Percentiles rank a stretch among this genome's conserved stretches.
phyloP scores from a whole-genome alignment of 2,797 vertebrate genomes.

The Lagodon rhomboides region DNA sequence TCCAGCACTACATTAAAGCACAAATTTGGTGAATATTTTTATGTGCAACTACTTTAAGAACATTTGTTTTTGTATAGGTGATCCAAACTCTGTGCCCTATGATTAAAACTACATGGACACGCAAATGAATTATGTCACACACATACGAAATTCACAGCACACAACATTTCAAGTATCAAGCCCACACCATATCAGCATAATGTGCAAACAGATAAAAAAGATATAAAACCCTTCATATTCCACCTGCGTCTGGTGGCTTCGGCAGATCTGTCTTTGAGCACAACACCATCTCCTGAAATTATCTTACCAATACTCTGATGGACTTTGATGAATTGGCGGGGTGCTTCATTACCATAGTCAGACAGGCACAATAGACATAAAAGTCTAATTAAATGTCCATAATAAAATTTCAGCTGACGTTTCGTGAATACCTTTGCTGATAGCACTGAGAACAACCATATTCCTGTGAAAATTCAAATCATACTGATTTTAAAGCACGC shows the following conservation, averaged over 20 bases:
- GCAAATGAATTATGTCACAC: background rate
- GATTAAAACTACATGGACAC: constrained; percentile 2
- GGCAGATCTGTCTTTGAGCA: constrained; percentile 2
- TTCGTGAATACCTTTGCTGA: constrained; percentile 57
- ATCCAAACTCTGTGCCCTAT: background rate
- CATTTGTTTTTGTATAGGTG: background rate
- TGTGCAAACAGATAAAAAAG: constrained; percentile 3
- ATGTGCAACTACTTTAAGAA: background rate
- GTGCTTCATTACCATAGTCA: constrained; percentile 57
- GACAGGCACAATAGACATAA: constrained; percentile 50
- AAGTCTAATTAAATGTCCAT: constrained; percentile 68
- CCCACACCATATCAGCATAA: constrained; percentile 16
- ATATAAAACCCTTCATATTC: constrained; percentile 25
- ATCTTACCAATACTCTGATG: constrained; percentile 31
- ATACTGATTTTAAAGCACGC: constrained; percentile 51
- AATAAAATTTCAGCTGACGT: constrained; percentile 65
- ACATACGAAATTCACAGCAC: constrained; percentile 1
- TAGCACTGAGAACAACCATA: constrained; percentile 47
- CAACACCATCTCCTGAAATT: constrained; percentile 46
- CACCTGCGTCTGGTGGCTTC: constrained; percentile 18
- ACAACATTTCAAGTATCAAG: constrained; percentile 16
- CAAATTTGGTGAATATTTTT: background rate
- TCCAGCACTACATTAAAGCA: background rate
- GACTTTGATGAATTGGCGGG: constrained; percentile 63
- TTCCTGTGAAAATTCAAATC: constrained; percentile 58